Evolutionary conservation across 2,797 vertebrate species (phyloP).

Genomic region (Helicolenus hilgendorfi): DNA sequence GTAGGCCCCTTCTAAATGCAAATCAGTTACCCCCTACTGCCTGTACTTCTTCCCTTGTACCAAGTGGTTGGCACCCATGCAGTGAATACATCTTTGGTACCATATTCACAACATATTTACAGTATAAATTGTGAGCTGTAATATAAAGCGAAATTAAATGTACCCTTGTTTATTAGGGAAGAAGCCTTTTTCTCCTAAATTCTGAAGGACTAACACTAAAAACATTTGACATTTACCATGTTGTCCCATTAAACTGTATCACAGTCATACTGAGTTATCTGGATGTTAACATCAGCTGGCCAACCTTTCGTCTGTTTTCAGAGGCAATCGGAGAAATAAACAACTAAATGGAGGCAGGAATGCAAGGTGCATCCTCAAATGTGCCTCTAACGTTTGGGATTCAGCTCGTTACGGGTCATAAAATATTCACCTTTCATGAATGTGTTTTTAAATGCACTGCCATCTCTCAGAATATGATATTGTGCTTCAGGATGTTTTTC

Average conservation of each 20-base stretch:
- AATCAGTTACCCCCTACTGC: not conserved
- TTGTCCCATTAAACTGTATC: not conserved
- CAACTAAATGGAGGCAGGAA: not conserved
- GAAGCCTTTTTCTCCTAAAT: not conserved
- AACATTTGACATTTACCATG: not conserved
- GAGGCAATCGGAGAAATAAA: conserved; percentile 8
- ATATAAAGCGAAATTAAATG: not conserved
- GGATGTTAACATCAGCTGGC: not conserved
- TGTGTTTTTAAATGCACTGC: conserved; percentile 21
- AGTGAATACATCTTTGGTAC: not conserved
- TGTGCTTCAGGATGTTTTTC: conserved; percentile 38
- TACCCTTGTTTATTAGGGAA: not conserved
- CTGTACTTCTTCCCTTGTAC: not conserved
- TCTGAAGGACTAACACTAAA: not conserved
- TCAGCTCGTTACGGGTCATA: conserved; percentile 22
- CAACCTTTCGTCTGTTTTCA: not conserved
- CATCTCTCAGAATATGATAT: conserved; percentile 13
- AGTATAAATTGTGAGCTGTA: not conserved
- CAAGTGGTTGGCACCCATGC: not conserved
- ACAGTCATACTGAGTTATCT: not conserved
- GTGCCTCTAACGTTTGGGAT: conserved; percentile 6
- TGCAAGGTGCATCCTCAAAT: conserved; percentile 4
- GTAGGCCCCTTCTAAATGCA: not conserved
- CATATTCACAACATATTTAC: not conserved
- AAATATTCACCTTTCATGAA: conserved; percentile 10